Base-by-base conservation (phyloP, 2,888 invertebrate species). In the Hirtodrosophila confusa region DNA sequence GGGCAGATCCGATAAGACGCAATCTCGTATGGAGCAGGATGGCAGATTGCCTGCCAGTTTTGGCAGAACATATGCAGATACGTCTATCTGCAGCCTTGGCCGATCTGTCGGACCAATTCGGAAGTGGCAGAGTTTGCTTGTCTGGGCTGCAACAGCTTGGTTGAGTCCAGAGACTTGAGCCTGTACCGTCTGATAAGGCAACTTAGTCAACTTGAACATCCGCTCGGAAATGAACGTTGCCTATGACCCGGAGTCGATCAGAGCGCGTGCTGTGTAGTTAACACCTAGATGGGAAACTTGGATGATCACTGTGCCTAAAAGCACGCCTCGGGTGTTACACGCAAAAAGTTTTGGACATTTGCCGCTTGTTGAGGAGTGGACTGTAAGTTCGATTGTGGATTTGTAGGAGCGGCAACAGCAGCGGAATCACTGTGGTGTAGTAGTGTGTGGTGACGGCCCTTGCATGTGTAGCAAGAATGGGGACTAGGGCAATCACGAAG, bases 171-270 rank as follows among this genome's bases (percentile, higher is more conserved):
- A 60, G 12, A 57, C 56, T 36, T 56, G 33, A 3, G 56, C 54
- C 12, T 47, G 27, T 3, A 54, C 45, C 5, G 35, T 10, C 4
- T 39, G 35, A 35, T 11, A 69, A 17, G 58, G 65, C 3, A 69
- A 27, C n/a, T 55, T 62, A 4, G 58, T 33, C 4, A 60, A 35
- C 2, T 39, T 40, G 24, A 45, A 61, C 1, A 73, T 40, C 1
- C 10, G 9, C 31, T 67, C 58, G 12, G 62, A 61, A 10, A 66
- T 56, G 29, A 73, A 65, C 0, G 58, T 67, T 3, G 39, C 58
- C 10, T 69, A 62, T 10, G 58, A 67, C 1, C 68, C 60, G 0
- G 65, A 60, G 23, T 68, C 65, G 24, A 68, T 57, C n/a, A 72
- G 11, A 3, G 68, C 58, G 0, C 60, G 43, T 3, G 51, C 58